Conservation (phyloP, 2,797 vertebrate species). For the Sciurus carolinensis region DNA sequence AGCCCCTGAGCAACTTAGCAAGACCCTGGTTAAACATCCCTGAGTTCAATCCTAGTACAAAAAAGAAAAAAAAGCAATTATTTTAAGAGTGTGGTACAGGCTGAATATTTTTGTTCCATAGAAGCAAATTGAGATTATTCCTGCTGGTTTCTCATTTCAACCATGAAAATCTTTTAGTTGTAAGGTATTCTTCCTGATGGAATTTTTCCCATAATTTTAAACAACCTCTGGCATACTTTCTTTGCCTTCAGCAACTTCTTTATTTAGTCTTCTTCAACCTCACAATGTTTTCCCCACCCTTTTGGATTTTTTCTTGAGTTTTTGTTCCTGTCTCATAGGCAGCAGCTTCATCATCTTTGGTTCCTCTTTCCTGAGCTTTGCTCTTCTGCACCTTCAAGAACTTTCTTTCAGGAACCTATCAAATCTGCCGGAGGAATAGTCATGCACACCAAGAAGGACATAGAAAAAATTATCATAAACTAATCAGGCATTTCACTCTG, state of each 20-base stretch:
- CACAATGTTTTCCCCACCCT: neutral
- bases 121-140: constrained; percentile 46
- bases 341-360: neutral
- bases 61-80: neutral
- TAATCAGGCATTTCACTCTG: neutral
- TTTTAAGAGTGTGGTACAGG: neutral
- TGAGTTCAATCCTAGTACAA: no score
- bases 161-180: constrained; percentile 51
- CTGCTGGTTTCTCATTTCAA: constrained; percentile 68
- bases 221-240: neutral
- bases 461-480: neutral
- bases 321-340: neutral
- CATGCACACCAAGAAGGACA: neutral
- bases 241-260: neutral
- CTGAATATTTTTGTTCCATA: neutral
- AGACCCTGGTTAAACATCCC: no score
- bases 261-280: neutral
- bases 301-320: neutral
- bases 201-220: constrained; percentile 12
- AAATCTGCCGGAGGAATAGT: neutral
- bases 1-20: no score
- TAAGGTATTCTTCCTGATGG: constrained; percentile 54
- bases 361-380: neutral
- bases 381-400: neutral
- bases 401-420: neutral